Evolutionary conservation across 2,888 invertebrate species (phyloP), one percentile per base, ranked within the genome.

Genomic region (Flexamia atlantica): DNA sequence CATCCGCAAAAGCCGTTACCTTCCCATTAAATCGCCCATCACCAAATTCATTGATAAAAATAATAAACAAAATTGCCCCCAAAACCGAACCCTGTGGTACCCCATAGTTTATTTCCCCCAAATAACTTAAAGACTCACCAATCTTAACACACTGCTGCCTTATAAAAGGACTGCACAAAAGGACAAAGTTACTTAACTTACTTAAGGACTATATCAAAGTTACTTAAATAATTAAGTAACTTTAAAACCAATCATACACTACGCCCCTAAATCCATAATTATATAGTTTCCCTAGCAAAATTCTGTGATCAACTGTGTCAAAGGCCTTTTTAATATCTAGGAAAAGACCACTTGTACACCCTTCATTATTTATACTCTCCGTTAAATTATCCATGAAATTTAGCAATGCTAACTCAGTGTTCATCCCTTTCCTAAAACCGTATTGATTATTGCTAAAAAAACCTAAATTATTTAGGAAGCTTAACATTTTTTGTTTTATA

Each of bases 261-360:
- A 28, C 14, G 4, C 60, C 20, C 28, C 60, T 60, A 60, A 60
- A 60, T 60, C 60, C 60, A 60, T 60, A 60, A 5, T 23, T 60
- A 60, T 60, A 60, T 3, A 60, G 3, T 60, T 60, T 60, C 4
- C 20, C 23, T 28, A 20, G 14, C 23, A 60, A 28, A 28, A 60
- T 60, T 7, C 5, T 14, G 20, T 60, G 60, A 20, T 60, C 60
- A 28, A 20, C 60, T 28, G 60, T 9, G 46, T 46, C 46, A 46
- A 46, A 46, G 2, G 46, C 46, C 46, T 46, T 46, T 46, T 46
- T 46, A 10, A 60, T 60, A 20, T 60, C 60, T 9, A 60, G 60
- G 14, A 60, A 60, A 28, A 60, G 4, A 60, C 60, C 60, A 28
- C 60, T 60, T 17, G 28, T 28, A 20, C 60, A 60, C 28, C 23